phyloP scores from a whole-genome alignment of 2,888 invertebrate genomes.

The Globia sparganii region DNA sequence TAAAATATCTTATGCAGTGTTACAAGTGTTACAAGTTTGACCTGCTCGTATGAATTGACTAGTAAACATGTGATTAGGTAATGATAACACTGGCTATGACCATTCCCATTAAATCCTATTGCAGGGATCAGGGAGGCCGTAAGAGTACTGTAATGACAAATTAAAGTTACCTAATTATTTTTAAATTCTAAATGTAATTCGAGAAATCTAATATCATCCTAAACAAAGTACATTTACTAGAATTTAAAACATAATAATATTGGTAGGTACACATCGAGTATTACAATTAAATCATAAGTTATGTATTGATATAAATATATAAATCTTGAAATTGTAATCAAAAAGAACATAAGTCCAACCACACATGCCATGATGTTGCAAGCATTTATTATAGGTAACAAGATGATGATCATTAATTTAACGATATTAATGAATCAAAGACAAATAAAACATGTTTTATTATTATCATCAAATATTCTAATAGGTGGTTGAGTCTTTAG shows the following conservation, averaged over 20 bases:
- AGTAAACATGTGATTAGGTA: slow-evolving; percentile 71
- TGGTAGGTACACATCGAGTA: slow-evolving; percentile 71
- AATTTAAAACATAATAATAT: slow-evolving; percentile 69
- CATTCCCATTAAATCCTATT: slow-evolving; percentile 49
- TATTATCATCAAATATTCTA: slow-evolving; percentile 39
- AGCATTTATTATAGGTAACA: slow-evolving; percentile 35
- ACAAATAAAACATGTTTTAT: slow-evolving; percentile 46
- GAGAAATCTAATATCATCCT: slow-evolving; percentile 71
- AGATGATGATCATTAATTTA: slow-evolving; percentile 44
- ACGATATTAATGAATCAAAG: slow-evolving; percentile 45
- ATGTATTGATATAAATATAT: slow-evolving; percentile 54
- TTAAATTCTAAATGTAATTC: slow-evolving; percentile 70
- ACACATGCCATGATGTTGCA: slow-evolving; percentile 48
- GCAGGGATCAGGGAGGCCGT: slow-evolving; percentile 66
- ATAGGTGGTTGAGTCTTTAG: slow-evolving; percentile 41
- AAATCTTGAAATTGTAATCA: slow-evolving; percentile 31
- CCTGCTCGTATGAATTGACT: slow-evolving; percentile 74
- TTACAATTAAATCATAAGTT: slow-evolving; percentile 66
- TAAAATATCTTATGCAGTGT: slow-evolving; percentile 62
- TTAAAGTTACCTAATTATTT: slow-evolving; percentile 61
- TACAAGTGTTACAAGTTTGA: too few relatives aligned
- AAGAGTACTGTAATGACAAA: slow-evolving; percentile 74
- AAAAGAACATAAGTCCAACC: slow-evolving; percentile 37
- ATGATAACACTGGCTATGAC: slow-evolving; percentile 51
- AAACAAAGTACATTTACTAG: slow-evolving; percentile 67